phyloP scores from a whole-genome alignment of 2,888 invertebrate genomes.

The Mystacides longicornis region DNA sequence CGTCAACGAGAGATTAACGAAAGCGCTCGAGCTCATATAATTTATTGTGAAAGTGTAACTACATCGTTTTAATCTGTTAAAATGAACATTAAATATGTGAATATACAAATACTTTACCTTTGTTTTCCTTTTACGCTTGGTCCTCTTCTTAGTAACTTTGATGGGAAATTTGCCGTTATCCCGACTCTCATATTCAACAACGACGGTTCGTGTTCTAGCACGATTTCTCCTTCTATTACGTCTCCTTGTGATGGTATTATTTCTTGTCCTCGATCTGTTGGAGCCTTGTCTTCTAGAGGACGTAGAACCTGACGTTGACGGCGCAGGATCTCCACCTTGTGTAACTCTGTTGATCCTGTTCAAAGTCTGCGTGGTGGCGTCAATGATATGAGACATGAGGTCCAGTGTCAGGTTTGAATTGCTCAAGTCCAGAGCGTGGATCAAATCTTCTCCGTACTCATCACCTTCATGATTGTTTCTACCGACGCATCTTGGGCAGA shows the following conservation, averaged over 20 bases:
- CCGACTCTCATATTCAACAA: slow-evolving; percentile 59
- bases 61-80: too few relatives aligned
- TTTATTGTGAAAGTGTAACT: too few relatives aligned
- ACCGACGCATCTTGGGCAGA: slow-evolving; percentile 64
- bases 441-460: slow-evolving; percentile 32
- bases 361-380: slow-evolving; percentile 19
- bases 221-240: background rate
- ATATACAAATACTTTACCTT: background rate
- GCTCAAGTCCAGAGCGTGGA: slow-evolving; percentile 35
- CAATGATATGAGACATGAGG: slow-evolving; percentile 28
- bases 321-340: slow-evolving; percentile 4
- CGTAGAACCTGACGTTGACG: slow-evolving; percentile 22
- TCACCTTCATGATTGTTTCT: slow-evolving; percentile 29
- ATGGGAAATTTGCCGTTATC: slow-evolving; percentile 55
- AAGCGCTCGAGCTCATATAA: too few relatives aligned
- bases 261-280: slow-evolving; percentile 19
- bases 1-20: too few relatives aligned
- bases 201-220: slow-evolving; percentile 37
- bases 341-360: background rate
- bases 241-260: slow-evolving; percentile 24
- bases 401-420: slow-evolving; percentile 27
- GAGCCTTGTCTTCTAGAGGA: slow-evolving; percentile 23
- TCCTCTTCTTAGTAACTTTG: slow-evolving; percentile 44
- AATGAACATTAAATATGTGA: background rate
- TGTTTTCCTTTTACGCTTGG: slow-evolving; percentile 32